These are phyloP conservation scores for Catharus minimus DNA, from an alignment of 2,113 vertebrate genomes.

Conservation along the genomic window DNA sequence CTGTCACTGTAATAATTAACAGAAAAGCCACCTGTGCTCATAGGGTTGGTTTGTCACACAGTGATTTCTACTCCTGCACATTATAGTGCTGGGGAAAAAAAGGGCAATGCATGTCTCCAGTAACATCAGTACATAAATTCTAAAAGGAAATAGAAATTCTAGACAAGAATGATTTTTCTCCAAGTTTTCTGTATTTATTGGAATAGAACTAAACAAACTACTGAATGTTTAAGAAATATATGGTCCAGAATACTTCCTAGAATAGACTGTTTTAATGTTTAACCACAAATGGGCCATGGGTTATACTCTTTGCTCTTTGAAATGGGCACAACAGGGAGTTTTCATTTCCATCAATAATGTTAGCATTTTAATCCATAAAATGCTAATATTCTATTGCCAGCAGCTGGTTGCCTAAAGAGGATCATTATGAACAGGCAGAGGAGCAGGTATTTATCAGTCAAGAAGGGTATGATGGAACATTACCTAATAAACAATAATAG, in stretches of 20 bases:
- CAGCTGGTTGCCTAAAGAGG: background rate
- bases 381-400: background rate
- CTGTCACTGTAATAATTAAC: background rate
- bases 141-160: background rate
- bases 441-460: background rate
- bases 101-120: background rate
- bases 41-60: background rate
- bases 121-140: background rate
- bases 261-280: background rate
- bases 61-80: background rate
- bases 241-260: background rate
- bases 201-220: background rate
- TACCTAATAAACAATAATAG: slow-evolving; percentile 47
- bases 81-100: background rate
- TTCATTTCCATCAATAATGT: background rate
- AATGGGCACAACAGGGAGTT: background rate
- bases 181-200: background rate
- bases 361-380: background rate
- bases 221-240: background rate
- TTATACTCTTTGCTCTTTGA: background rate
- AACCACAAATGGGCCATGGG: background rate
- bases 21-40: background rate
- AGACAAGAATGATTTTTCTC: background rate
- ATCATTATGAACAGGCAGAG: background rate
- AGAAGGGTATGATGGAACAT: background rate